Evolutionary conservation across 2,797 vertebrate species (phyloP).

Genomic region (Hypotaenidia okinawae): DNA sequence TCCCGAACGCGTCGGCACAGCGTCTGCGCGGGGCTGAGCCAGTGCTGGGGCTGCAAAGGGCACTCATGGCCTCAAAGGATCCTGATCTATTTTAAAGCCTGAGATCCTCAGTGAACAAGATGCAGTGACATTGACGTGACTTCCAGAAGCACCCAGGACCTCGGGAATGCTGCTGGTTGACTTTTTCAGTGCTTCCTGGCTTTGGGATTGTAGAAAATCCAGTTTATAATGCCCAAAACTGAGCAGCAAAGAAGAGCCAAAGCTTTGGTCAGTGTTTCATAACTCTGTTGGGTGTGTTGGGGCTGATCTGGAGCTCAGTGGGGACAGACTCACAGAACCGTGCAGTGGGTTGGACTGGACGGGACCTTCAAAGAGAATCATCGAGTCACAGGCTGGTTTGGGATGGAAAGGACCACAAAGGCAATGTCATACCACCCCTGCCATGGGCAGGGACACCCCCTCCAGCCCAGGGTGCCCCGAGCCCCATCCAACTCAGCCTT

Average conservation of each 20-base stretch:
- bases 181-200: background rate
- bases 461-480: no score
- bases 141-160: background rate
- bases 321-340: background rate
- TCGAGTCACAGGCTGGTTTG: background rate
- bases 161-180: background rate
- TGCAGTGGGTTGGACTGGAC: background rate
- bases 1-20: background rate
- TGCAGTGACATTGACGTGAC: background rate
- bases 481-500: no score
- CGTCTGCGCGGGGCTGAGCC: background rate
- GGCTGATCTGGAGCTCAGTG: background rate
- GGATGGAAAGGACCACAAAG: background rate
- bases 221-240: background rate
- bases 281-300: background rate
- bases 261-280: background rate
- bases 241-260: background rate
- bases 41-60: background rate
- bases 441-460: background rate
- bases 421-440: background rate
- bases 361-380: background rate
- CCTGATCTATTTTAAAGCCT: slow-evolving; percentile 16
- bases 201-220: background rate
- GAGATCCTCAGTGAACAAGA: background rate
- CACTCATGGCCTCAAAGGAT: background rate